These are phyloP conservation scores for Pheosia tremula DNA, from an alignment of 2,888 invertebrate species.

Conservation along the genomic window DNA sequence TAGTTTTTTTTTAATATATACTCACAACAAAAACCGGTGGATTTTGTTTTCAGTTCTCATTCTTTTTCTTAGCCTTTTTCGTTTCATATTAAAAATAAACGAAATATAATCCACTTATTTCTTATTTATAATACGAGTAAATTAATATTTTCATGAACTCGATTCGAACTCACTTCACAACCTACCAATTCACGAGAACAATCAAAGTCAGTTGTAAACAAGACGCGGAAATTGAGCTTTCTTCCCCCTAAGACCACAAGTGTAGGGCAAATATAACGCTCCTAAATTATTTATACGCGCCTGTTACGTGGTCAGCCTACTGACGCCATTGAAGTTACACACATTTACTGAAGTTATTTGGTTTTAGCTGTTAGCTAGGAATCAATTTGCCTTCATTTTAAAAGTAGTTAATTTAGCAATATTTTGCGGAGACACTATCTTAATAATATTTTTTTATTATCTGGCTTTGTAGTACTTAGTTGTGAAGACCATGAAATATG, in stretches of 20 bases:
- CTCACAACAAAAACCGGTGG: not conserved
- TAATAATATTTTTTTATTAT: no score
- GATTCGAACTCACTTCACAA: not conserved
- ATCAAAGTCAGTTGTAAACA: conserved; percentile 19
- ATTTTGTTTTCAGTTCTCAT: not conserved
- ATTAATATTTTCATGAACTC: not conserved
- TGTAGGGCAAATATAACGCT: conserved; percentile 32
- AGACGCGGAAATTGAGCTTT: conserved; percentile 31
- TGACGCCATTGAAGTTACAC: conserved; percentile 34
- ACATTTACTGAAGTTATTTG: conserved; percentile 41
- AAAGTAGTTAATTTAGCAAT: no score
- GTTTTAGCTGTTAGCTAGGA: conserved; percentile 20
- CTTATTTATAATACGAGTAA: no score
- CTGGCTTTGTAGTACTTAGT: no score
- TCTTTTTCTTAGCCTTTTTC: no score
- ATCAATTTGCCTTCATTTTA: not conserved
- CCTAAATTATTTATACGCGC: conserved; percentile 49
- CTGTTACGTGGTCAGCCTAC: conserved; percentile 42
- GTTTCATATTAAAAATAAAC: no score
- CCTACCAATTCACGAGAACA: conserved; percentile 13
- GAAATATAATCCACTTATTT: no score
- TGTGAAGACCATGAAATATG: no score
- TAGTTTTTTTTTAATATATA: no score
- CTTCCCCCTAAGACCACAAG: conserved; percentile 26
- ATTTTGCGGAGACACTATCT: no score